Base-by-base conservation (phyloP, 2,797 vertebrate species). In the Periparus ater region DNA sequence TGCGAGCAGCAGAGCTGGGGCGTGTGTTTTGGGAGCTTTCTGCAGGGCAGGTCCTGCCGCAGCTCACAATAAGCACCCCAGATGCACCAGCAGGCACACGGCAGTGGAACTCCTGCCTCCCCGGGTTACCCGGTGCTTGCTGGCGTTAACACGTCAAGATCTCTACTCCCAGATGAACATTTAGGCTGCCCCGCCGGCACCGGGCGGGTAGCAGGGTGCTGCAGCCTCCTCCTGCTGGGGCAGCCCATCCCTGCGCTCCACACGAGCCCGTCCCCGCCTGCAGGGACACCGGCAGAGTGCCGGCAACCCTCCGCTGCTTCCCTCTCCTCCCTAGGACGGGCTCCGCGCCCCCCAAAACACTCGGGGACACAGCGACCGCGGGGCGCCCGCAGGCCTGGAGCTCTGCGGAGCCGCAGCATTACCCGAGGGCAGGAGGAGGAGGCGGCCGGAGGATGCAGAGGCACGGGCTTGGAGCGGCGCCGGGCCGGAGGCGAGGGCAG, bases 91-190 rank as follows among this genome's bases (percentile, higher is more conserved):
- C 65, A 38, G 45, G 27, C 3, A 1, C 55, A 22, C 1, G 2
- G 47, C 47, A 54, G 14, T 0, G 13, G 38, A 47, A 21, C 60
- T 44, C 60, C 71, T 26, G 54, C 74, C 42, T 60, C 14, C 57
- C 50, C 6, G 1, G n/a, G 0, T 8, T 19, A 27, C 2, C 21
- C 3, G 2, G 23, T 4, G 60, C 42, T 68, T 8, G 47, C 42
- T 29, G 40, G 13, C 15, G 2, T 7, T 26, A 73, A 26, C 4
- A 40, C 1, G 3, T 44, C 1, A 3, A 83, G 15, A 71, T 3
- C 17, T 32, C 68, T 47, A 27, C 0, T 1, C 5, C 21, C 51
- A 58, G 58, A 80, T 8, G 4, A 40, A 16, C 6, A 7, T 9
- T 50, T 9, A 17, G 76, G 75, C 67, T 53, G 17, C 13, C 23